Evolutionary conservation across 2,113 vertebrate species (phyloP).

Genomic region (Syngnathus typhle): DNA sequence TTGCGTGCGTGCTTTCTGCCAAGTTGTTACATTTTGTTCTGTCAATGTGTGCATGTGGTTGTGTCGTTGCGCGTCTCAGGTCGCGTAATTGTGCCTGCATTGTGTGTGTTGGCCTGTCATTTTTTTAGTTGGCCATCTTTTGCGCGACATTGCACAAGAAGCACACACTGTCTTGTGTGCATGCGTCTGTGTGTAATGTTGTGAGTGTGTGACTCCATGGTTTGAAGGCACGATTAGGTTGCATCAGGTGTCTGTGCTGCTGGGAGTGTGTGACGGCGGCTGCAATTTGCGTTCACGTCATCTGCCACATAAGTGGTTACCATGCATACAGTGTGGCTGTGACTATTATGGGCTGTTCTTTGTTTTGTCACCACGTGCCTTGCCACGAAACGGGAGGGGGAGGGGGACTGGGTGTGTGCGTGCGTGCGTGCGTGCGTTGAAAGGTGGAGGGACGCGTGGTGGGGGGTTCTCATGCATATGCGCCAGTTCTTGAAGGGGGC

Average conservation of each 20-base stretch:
- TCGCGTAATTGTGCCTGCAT: neutral
- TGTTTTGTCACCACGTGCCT: conserved; percentile 73
- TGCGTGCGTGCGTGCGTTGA: conserved; percentile 25
- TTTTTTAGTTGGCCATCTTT: neutral
- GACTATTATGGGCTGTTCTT: conserved; percentile 74
- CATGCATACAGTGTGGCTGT: conserved; percentile 63
- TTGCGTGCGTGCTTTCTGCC: neutral
- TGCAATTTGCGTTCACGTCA: conserved; percentile 25
- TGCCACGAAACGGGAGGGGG: conserved; percentile 64
- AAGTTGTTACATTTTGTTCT: neutral
- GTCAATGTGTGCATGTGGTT: neutral
- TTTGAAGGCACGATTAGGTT: too few relatives aligned
- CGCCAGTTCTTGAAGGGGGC: neutral
- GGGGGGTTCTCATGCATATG: conserved; percentile 16
- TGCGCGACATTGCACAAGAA: neutral
- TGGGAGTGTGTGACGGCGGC: neutral
- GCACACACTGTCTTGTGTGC: neutral
- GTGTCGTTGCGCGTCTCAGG: neutral
- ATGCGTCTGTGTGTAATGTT: neutral
- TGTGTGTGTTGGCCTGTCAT: neutral
- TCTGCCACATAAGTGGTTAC: conserved; percentile 69
- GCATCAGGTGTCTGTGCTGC: too few relatives aligned
- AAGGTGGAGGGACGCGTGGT: conserved; percentile 21
- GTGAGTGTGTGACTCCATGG: too few relatives aligned
- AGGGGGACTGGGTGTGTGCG: conserved; percentile 43